Conservation (phyloP, 2,113 vertebrate species). For the Ailuropoda melanoleuca region DNA sequence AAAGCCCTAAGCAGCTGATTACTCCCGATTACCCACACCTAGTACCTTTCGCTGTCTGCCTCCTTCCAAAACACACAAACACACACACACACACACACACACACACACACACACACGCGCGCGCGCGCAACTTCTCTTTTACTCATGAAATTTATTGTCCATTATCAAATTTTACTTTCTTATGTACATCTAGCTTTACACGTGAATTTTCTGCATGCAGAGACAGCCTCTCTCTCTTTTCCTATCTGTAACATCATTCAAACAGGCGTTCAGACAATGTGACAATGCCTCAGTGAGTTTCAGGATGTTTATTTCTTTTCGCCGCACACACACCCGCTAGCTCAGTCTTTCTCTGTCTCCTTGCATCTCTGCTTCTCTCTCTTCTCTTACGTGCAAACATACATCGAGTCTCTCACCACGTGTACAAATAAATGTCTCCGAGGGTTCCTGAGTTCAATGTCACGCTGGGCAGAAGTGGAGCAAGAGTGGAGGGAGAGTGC, state of each 20-base stretch:
- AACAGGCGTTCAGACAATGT: not conserved
- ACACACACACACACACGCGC: not conserved
- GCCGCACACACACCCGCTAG: not conserved
- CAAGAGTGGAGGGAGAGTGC: not conserved
- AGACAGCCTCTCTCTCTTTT: not conserved
- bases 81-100: not conserved
- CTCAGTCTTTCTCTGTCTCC: not conserved
- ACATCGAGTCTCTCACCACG: not conserved
- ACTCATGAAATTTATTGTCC: not conserved
- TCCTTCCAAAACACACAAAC: no score
- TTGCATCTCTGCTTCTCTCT: not conserved
- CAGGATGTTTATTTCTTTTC: not conserved
- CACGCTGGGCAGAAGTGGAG: conserved; percentile 63
- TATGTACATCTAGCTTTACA: not conserved
- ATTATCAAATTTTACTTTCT: not conserved
- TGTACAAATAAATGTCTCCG: not conserved
- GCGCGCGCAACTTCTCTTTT: not conserved
- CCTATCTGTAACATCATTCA: not conserved
- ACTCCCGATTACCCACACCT: not conserved
- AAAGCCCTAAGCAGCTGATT: conserved; percentile 28
- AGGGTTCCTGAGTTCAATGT: conserved; percentile 70
- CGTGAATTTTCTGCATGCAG: not conserved
- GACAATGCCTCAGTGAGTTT: not conserved
- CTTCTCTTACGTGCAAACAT: not conserved
- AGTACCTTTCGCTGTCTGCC: not conserved